Evolutionary conservation across 1,140 invertebrate genomes (phyloP), one percentile per base, ranked within the genome.

Genomic region (Agrilus planipennis): DNA sequence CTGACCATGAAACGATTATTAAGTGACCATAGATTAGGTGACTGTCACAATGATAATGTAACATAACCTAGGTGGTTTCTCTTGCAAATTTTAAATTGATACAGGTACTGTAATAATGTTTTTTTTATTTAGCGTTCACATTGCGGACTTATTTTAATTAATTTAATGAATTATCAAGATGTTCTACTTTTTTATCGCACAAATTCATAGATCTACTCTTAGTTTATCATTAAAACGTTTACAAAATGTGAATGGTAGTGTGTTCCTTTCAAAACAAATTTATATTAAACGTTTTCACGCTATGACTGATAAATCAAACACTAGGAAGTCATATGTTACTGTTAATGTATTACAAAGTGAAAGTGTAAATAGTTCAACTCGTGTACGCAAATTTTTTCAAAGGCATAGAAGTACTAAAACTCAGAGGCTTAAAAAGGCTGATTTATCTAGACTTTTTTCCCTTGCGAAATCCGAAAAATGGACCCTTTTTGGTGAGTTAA

Each of bases 391-490:
- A 19, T 35, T 44, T 25, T 53, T 57, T 36, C 18, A 34, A 42
- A 48, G 46, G 38, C 27, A 2, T 27, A 31, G 9, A 28, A 39
- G 28, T 29, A 25, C 11, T 37, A 34, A 31, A 41, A 40, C 29
- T 27, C 36, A 25, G 49, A 34, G 27, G 15, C 61, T 73, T 53
- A 72, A 65, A 45, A 62, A 59, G 27, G 70, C 75, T 0, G 77
- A 82, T 42, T 44, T 81, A 12, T 70, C 58, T 34, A 67, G 75
- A 47, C 55, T 86, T 14, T 61, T 85, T 35, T 53, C 61, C 10
- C 57, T 86, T 41, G 77, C 80, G 1, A 73, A 69, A 47, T 74
- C 78, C 7, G 81, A 85, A 55, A 84, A 81, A 71, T 80, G 76
- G 76, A 74, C 69, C 44, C 59, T 81, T 22, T 47, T 67, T 49